Evolutionary conservation across 2,888 invertebrate genomes (phyloP).

Genomic region (Drepana falcataria): DNA sequence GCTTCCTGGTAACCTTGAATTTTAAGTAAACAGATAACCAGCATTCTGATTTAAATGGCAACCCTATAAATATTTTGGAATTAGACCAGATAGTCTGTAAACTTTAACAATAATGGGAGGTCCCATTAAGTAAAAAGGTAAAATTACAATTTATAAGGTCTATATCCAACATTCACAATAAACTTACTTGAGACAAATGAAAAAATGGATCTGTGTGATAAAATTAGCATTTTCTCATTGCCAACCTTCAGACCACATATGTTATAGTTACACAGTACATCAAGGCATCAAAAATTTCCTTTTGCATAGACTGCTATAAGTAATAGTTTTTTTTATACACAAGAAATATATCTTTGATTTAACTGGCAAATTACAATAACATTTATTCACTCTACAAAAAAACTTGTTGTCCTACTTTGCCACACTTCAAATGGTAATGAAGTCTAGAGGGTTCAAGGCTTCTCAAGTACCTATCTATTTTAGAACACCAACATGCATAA

Average conservation of each 20-base stretch:
- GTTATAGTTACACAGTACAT: not conserved
- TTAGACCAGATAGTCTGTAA: too few relatives aligned
- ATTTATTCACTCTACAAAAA: constrained; percentile 15
- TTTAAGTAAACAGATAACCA: too few relatives aligned
- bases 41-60: too few relatives aligned
- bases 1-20: too few relatives aligned
- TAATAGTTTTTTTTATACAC: constrained; percentile 1
- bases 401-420: constrained; percentile 41
- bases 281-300: constrained; percentile 1
- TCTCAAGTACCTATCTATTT: constrained; percentile 48
- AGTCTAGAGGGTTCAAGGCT: constrained; percentile 55
- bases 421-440: constrained; percentile 43
- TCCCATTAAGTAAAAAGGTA: too few relatives aligned
- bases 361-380: too few relatives aligned
- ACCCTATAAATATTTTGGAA: too few relatives aligned
- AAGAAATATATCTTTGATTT: too few relatives aligned
- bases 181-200: too few relatives aligned
- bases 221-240: not conserved
- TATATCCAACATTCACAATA: too few relatives aligned
- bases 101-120: too few relatives aligned
- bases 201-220: not conserved
- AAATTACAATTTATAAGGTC: too few relatives aligned
- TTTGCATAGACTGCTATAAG: not conserved
- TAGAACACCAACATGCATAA: constrained; percentile 7
- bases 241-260: not conserved